Evolutionary conservation across 2,113 vertebrate species (phyloP), one percentile per base, ranked within the genome.

Genomic region (Anser brachyrhynchus): DNA sequence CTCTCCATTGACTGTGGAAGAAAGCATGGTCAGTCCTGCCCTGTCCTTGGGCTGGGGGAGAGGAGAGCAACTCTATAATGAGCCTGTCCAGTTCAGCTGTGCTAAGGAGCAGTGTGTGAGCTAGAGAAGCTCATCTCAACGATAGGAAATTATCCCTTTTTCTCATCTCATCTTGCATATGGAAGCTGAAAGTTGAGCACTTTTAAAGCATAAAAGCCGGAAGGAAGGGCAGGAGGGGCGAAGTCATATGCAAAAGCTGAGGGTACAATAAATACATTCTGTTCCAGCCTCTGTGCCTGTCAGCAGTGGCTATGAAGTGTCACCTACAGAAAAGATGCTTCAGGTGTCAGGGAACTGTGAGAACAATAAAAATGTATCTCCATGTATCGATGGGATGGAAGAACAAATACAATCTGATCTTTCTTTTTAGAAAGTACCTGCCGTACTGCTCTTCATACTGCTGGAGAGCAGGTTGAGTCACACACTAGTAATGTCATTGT

Each of bases 401-500:
- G 54, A 57, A 43, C 39, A 89, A 66, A 13, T 10, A 49, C 49
- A 75, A 69, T 72, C 25, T 2, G 1, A 6, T 78, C 16, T 55
- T 67, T 78, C n/a, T 54, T 57, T 59, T 62, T 16, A 62, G 58
- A 22, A 82, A 4, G 9, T 44, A 19, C 39, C 39, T 91, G 57
- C 52, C 2, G 0, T 65, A n/a, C 66, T 89, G n/a, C 61, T 31
- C 0, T 77, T 89, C 0, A 3, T 10, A 29, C 52, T 89, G 26
- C 9, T 82, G 39, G 58, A 66, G 52, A 79, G 22, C 77, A 82
- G 23, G 13, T 69, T 89, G 62, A 39, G 25, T 85, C 71, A 29
- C 46, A 15, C 10, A 5, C 23, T 41, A 46, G 35, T 61, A 25
- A 21, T 65, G 10, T 11, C 52, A 21, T 37, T 85, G 23, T 6